phyloP scores from a whole-genome alignment of 2,113 vertebrate genomes.

The Pelvicachromis taeniatus region DNA sequence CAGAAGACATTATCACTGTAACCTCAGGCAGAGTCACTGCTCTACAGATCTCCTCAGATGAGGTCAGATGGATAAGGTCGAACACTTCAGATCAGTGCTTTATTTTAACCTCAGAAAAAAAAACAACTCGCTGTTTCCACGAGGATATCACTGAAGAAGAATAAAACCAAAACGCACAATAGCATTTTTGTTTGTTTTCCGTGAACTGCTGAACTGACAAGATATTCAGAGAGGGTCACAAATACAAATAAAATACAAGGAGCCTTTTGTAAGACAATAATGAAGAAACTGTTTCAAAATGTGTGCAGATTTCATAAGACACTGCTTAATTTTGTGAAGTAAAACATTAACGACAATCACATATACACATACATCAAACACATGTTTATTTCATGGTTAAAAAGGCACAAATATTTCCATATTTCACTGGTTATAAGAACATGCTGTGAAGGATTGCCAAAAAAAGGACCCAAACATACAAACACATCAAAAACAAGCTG shows the following conservation, averaged over 20 bases:
- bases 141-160: background rate
- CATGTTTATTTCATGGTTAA: background rate
- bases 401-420: background rate
- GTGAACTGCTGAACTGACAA: background rate
- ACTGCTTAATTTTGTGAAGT: background rate
- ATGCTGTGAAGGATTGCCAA: background rate
- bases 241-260: background rate
- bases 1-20: background rate
- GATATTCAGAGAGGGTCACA: background rate
- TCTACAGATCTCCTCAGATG: background rate
- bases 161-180: background rate
- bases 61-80: background rate
- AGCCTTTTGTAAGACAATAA: background rate
- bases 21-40: background rate
- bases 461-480: background rate
- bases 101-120: background rate
- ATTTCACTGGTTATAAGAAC: background rate
- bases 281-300: background rate
- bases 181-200: slow-evolving; percentile 16
- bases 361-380: background rate
- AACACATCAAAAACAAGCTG: background rate
- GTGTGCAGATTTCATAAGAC: background rate
- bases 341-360: background rate
- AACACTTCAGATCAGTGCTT: background rate
- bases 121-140: background rate